Evolutionary conservation across 1,140 invertebrate genomes (phyloP), one percentile per base, ranked within the genome.

Genomic region (Ladona fulva): DNA sequence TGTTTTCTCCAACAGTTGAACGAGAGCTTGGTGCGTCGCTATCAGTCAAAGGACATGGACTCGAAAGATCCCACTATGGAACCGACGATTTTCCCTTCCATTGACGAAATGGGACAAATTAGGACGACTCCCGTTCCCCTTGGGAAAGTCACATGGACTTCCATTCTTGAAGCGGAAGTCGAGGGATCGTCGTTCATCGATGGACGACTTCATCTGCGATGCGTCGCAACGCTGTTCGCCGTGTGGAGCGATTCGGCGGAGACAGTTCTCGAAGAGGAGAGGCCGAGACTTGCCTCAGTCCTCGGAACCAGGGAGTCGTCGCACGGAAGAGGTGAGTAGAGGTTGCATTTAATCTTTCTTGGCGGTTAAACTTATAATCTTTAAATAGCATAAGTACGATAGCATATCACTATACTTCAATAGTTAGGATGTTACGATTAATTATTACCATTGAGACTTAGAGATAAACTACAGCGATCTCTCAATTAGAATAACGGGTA

Each of bases 211-310:
- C 88, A 88, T 80, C 86, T 92, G 77, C 86, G 88, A 77, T 92
- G 91, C 81, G 86, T 88, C 77, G 90, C 89, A 37, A 87, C 87
- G 73, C 87, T 92, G 82, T 88, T 89, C 84, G 85, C 89, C 77
- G 86, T 90, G 76, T 91, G 90, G 85, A 85, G 85, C 25, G 85
- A 85, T 76, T 84, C 86, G 79, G 85, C 85, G 16, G 87, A 86
- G 24, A 78, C 89, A 7, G 80, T 87, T n/a, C 81, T 91, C 66
- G 89, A 89, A 79, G 90, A 91, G 82, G 90, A 91, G 83, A 86
- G 88, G 80, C 90, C 90, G 29, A 86, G 89, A 82, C 86, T 91
- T 42, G 90, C 90, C 37, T 89, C 90, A 3, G 90, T 91, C 42
- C 85, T 91, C 83, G 90, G 90, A 78, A 91, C 89, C 52, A 87